Evolutionary conservation across 2,113 vertebrate genomes (phyloP).

Genomic region (Brachyhypopomus gauderio): DNA sequence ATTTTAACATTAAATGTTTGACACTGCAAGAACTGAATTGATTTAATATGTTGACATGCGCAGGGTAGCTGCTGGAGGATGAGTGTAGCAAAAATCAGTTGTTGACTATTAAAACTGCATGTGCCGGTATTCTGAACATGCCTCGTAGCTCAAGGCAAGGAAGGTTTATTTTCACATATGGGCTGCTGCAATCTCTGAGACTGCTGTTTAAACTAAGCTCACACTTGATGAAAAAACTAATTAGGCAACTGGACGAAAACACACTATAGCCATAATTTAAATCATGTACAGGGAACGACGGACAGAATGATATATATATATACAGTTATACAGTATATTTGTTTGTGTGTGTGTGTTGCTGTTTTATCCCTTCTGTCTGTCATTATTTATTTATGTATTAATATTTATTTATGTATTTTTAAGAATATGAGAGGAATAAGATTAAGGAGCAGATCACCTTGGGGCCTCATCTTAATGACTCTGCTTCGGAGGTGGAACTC

Average conservation of each 20-base stretch:
- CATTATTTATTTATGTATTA: neutral
- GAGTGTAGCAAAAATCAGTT: neutral
- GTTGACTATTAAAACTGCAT: neutral
- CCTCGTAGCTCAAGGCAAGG: neutral
- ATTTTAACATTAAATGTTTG: conserved; percentile 33
- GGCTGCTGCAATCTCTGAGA: neutral
- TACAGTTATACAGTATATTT: no score
- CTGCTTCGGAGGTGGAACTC: conserved; percentile 70
- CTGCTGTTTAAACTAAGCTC: neutral
- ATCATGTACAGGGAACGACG: no score
- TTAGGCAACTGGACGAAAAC: no score
- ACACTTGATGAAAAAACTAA: no score
- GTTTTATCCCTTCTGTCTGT: neutral
- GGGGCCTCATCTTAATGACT: conserved; percentile 25
- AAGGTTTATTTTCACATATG: neutral
- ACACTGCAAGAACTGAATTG: neutral
- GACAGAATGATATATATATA: neutral
- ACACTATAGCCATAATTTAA: no score
- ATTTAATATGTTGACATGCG: neutral
- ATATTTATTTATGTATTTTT: conserved; percentile 3
- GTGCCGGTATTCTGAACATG: neutral
- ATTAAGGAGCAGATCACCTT: conserved; percentile 66
- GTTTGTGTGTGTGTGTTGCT: neutral
- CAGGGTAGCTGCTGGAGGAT: neutral
- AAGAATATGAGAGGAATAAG: conserved; percentile 67